phyloP scores from a whole-genome alignment of 2,888 invertebrate genomes.

The Diachrysia chrysitis region DNA sequence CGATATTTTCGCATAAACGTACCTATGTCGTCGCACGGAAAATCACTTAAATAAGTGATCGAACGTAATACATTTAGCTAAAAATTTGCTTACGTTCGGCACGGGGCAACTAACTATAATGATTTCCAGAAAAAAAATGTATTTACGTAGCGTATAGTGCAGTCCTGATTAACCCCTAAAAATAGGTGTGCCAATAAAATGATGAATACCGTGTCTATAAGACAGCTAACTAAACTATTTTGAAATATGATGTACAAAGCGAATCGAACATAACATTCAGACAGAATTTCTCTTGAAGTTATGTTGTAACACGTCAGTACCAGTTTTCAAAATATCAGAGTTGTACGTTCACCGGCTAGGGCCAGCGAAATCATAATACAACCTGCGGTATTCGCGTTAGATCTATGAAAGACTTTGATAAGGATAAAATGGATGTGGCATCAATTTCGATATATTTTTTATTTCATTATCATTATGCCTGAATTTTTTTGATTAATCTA shows the following conservation, averaged over 20 bases:
- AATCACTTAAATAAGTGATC: no score
- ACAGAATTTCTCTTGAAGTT: conserved; percentile 36
- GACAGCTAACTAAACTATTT: not conserved
- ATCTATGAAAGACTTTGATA: conserved; percentile 33
- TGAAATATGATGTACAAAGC: conserved; percentile 21
- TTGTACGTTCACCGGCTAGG: conserved; percentile 20
- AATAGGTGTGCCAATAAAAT: not conserved
- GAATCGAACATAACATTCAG: conserved; percentile 31
- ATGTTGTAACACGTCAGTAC: conserved; percentile 28
- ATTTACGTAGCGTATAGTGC: no score
- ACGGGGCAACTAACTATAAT: no score
- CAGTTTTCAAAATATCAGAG: conserved; percentile 27
- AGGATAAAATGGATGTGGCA: conserved; percentile 20
- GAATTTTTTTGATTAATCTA: no score
- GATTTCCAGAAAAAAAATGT: no score
- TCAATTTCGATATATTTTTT: no score
- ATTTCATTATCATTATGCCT: no score
- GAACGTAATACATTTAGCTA: no score
- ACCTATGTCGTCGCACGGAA: no score
- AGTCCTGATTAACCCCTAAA: no score
- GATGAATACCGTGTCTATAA: not conserved
- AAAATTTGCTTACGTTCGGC: no score
- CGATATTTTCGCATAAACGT: no score
- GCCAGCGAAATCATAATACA: conserved; percentile 43
- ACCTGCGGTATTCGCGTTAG: conserved; percentile 32